A percentile compares a stretch with the other conserved stretches of the same genome.
These are phyloP conservation scores for Thryonomys swinderianus DNA, from an alignment of 2,113 vertebrate genomes.

Conservation along the genomic window DNA sequence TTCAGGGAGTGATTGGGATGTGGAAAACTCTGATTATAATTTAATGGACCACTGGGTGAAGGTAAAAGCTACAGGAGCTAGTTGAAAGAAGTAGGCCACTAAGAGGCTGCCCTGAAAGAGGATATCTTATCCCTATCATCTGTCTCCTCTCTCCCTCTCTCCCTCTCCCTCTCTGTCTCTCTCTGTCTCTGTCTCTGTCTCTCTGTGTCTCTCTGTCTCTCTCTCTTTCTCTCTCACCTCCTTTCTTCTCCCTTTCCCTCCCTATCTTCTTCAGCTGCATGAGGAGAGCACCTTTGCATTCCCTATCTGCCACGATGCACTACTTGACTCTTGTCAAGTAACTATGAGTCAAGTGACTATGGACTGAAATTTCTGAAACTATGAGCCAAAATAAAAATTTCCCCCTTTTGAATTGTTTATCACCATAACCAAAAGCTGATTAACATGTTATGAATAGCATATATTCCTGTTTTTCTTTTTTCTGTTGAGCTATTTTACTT, in stretches of 20 bases:
- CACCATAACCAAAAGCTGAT: not conserved
- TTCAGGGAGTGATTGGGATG: not conserved
- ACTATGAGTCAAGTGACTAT: not conserved
- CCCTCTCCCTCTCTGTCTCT: too few relatives aligned
- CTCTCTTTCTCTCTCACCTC: not conserved
- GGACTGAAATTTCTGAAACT: not conserved
- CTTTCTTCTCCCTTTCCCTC: not conserved
- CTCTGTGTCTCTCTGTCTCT: accelerated
- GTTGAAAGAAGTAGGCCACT: not conserved
- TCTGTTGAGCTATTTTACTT: not conserved
- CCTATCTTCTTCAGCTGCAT: not conserved
- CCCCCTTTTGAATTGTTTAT: not conserved
- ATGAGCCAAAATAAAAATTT: not conserved
- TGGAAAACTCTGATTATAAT: not conserved
- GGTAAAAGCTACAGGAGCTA: not conserved
- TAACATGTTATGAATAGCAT: not conserved
- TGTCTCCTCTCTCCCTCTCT: not conserved
- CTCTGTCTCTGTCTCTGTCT: too few relatives aligned
- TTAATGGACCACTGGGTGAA: not conserved
- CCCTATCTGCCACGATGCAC: not conserved
- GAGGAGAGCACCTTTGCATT: not conserved
- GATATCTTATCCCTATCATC: not conserved
- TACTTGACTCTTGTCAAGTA: not conserved
- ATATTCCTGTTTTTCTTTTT: not conserved
- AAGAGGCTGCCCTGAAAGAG: not conserved